phyloP scores from a whole-genome alignment of 1,140 invertebrate genomes.

The Aphelinus certus region DNA sequence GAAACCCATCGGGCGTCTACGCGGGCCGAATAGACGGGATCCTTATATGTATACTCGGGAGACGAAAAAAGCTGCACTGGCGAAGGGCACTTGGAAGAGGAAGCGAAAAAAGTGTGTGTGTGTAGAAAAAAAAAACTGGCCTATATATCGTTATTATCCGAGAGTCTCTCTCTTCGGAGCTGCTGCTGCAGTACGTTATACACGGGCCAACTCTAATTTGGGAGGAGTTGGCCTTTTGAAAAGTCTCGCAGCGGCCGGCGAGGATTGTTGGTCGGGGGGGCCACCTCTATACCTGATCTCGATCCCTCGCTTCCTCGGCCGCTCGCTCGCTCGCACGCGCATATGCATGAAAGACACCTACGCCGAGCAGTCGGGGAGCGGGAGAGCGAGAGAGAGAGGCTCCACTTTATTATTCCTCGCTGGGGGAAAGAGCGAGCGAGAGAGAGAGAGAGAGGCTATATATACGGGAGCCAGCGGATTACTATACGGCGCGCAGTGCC shows the following conservation, averaged over 20 bases:
- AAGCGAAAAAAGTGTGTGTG: neutral
- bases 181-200: too few relatives aligned
- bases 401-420: constrained; percentile 29
- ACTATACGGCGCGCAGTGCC: neutral
- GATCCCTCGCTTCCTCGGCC: constrained; percentile 9
- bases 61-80: too few relatives aligned
- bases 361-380: neutral
- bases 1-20: too few relatives aligned
- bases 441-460: neutral
- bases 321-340: neutral
- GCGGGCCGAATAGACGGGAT: too few relatives aligned
- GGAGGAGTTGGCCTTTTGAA: constrained; percentile 31
- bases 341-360: constrained; percentile 11
- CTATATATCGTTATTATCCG: too few relatives aligned
- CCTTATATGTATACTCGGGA: too few relatives aligned
- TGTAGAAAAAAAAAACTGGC: too few relatives aligned
- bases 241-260: neutral
- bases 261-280: constrained; percentile 13
- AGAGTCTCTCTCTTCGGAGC: too few relatives aligned
- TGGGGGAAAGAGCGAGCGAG: neutral
- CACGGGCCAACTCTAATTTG: constrained; percentile 27
- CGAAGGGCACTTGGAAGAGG: neutral
- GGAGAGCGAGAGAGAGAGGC: neutral
- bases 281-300: constrained; percentile 11
- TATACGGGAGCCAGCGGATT: neutral